A percentile compares a stretch with the other conserved stretches of the same genome.
These are phyloP conservation scores for Cladopsammia gracilis DNA, from an alignment of 64 coral and sea anemone species.

Conservation along the genomic window DNA sequence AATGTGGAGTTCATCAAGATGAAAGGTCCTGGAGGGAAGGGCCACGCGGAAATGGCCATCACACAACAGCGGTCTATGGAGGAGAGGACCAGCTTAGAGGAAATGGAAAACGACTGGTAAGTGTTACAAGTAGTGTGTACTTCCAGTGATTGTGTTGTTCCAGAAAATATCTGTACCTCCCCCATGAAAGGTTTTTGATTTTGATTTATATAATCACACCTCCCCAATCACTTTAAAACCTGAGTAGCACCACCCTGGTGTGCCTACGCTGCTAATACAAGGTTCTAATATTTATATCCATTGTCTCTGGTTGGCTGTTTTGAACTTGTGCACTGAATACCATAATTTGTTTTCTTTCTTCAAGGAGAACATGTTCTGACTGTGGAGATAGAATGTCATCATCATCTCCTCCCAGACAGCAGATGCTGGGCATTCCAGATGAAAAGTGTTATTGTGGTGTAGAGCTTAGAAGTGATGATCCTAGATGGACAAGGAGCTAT, in stretches of 20 bases:
- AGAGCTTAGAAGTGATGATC: neutral
- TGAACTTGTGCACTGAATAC: neutral
- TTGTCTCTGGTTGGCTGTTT: neutral
- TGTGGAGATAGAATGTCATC: constrained; percentile 41
- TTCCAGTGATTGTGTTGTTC: too few species aligned
- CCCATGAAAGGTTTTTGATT: too few species aligned
- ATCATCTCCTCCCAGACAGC: neutral
- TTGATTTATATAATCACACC: too few species aligned
- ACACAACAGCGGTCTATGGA: constrained; percentile 11
- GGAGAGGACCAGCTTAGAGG: neutral
- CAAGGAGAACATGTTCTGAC: constrained; percentile 37
- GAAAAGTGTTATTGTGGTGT: constrained; percentile 18
- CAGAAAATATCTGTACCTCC: too few species aligned
- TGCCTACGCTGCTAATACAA: too few species aligned
- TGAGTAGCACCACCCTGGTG: too few species aligned
- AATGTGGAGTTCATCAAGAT: constrained; percentile 94
- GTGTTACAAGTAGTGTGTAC: too few species aligned
- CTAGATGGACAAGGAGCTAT: neutral
- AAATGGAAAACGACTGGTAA: constrained; percentile 34
- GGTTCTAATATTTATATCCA: too few species aligned
- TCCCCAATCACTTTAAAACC: too few species aligned
- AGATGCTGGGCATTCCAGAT: constrained; percentile 1
- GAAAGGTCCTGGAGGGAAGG: constrained; percentile 92
- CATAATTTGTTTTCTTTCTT: neutral
- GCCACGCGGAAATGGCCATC: constrained; percentile 94